Evolutionary conservation across 2,888 invertebrate genomes (phyloP).

Genomic region (Drosophila paracracens): DNA sequence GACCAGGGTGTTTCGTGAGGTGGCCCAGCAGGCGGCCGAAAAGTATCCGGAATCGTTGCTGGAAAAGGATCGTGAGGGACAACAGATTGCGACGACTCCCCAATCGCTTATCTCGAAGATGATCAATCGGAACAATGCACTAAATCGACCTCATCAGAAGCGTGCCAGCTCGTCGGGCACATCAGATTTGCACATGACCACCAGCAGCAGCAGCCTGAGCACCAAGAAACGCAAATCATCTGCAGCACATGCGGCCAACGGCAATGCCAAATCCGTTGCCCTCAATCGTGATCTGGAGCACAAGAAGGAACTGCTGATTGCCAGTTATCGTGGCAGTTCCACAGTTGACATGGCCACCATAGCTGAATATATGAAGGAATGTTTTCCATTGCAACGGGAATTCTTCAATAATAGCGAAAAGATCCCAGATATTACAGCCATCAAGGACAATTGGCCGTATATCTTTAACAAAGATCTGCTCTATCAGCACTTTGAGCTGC

Average conservation of each 20-base stretch:
- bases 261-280: slow-evolving; percentile 54
- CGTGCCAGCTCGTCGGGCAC: slow-evolving; percentile 61
- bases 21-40: slow-evolving; percentile 73
- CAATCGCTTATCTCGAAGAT: slow-evolving; percentile 73
- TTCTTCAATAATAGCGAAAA: slow-evolving; percentile 76
- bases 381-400: slow-evolving; percentile 69
- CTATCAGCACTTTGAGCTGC: slow-evolving; percentile 72
- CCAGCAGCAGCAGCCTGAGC: slow-evolving; percentile 30
- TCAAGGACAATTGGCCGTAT: slow-evolving; percentile 74
- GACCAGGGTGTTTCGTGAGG: slow-evolving; percentile 68
- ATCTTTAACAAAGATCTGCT: slow-evolving; percentile 66
- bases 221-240: slow-evolving; percentile 64
- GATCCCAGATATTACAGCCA: slow-evolving; percentile 68
- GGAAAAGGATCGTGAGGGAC: slow-evolving; percentile 76
- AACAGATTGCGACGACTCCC: slow-evolving; percentile 71
- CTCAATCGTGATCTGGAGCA: slow-evolving; percentile 68
- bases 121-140: slow-evolving; percentile 71
- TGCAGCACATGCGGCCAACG: slow-evolving; percentile 53
- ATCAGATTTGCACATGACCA: slow-evolving; percentile 60
- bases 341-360: slow-evolving; percentile 51
- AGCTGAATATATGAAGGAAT: slow-evolving; percentile 74
- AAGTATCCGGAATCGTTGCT: slow-evolving; percentile 70
- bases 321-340: slow-evolving; percentile 65
- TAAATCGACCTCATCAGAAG: slow-evolving; percentile 68
- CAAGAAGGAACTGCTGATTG: slow-evolving; percentile 65